A percentile compares a stretch with the other conserved stretches of the same genome.
These are phyloP conservation scores for Serilophus lunatus DNA, from an alignment of 2,113 vertebrate species.

Conservation along the genomic window DNA sequence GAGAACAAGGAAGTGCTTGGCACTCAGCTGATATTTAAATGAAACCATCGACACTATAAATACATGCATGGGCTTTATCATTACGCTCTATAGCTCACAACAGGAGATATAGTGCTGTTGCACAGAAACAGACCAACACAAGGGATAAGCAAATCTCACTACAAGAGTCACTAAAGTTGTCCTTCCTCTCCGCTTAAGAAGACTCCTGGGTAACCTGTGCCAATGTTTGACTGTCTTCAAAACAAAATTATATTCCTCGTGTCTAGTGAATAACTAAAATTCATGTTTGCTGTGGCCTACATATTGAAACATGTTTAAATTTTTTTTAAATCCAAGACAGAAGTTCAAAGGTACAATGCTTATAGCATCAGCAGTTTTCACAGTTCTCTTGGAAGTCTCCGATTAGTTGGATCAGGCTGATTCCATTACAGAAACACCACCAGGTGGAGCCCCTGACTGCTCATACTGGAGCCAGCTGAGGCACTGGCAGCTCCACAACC, in stretches of 20 bases:
- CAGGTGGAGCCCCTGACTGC: not conserved
- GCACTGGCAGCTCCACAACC: accelerated
- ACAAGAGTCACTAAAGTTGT: not conserved
- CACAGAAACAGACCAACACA: not conserved
- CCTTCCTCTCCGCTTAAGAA: not conserved
- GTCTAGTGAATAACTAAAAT: not conserved
- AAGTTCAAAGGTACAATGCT: not conserved
- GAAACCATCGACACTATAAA: not conserved
- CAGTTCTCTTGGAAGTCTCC: accelerated
- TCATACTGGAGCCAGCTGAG: not conserved
- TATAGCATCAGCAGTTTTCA: not conserved
- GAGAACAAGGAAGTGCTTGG: not conserved
- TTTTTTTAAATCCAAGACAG: accelerated
- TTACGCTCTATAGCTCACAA: not conserved
- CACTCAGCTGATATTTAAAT: not conserved
- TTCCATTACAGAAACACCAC: not conserved
- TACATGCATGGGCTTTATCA: not conserved
- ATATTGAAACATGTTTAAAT: not conserved
- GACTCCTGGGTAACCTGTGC: not conserved
- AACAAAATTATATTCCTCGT: not conserved
- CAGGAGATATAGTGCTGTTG: not conserved
- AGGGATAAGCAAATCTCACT: not conserved
- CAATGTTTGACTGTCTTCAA: not conserved
- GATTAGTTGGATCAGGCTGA: accelerated
- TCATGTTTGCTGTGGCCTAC: not conserved